Percentiles rank a stretch among this genome's conserved stretches.
phyloP scores from a whole-genome alignment of 2,113 vertebrate species.

The Cottus gobio region DNA sequence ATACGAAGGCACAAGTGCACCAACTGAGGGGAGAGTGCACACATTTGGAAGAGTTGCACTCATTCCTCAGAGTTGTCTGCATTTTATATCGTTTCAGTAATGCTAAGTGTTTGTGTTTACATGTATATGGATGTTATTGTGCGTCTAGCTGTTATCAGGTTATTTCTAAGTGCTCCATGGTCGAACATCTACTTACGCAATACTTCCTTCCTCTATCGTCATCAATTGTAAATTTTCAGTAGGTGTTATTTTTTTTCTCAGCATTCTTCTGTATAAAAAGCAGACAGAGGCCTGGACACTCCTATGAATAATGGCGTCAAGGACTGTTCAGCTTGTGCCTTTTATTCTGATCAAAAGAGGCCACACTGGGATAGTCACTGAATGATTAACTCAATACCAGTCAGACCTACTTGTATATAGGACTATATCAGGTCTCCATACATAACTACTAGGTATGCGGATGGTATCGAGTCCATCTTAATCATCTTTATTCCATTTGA shows the following conservation, averaged over 20 bases:
- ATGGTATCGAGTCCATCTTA: conserved; percentile 92
- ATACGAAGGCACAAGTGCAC: conserved; percentile 61
- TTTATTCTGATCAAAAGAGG: conserved; percentile 29
- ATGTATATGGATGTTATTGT: background rate
- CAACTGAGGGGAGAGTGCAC: conserved; percentile 41
- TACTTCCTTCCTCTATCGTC: background rate
- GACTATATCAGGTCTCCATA: conserved; percentile 93
- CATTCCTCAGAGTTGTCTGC: conserved; percentile 55
- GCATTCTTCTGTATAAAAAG: conserved; percentile 44
- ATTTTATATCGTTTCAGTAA: conserved; percentile 38
- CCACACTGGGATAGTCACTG: background rate
- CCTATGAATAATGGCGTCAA: conserved; percentile 54
- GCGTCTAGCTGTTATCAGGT: background rate
- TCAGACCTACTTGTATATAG: conserved; percentile 92
- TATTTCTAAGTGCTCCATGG: background rate
- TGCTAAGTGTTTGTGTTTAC: conserved; percentile 3
- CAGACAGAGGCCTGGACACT: conserved; percentile 61
- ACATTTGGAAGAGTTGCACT: conserved; percentile 28
- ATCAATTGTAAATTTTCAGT: background rate
- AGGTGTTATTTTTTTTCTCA: background rate
- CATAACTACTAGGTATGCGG: conserved; percentile 91
- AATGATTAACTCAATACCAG: conserved; percentile 67
- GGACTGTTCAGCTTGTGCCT: conserved; percentile 69
- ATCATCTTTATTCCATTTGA: conserved; percentile 88
- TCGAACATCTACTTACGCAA: background rate